Conservation (phyloP, 2,797 vertebrate species). For the Pyrocephalus nanus region DNA sequence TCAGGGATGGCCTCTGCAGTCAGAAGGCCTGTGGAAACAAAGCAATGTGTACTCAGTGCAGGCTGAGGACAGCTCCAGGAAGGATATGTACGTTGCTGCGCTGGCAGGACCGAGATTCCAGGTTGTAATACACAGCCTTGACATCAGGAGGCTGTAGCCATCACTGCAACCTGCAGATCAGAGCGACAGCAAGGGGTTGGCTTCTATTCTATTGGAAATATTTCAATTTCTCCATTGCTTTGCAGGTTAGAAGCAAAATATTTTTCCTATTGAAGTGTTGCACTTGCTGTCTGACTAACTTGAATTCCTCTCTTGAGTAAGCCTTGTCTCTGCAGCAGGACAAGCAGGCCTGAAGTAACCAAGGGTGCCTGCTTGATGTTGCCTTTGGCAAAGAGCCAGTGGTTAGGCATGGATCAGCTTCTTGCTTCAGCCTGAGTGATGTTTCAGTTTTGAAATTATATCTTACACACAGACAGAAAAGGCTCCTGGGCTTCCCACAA, state of each 20-base stretch:
- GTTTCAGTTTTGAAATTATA: neutral
- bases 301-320: neutral
- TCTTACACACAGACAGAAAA: neutral
- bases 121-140: neutral
- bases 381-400: neutral
- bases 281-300: neutral
- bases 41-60: neutral
- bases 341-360: neutral
- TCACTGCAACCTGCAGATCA: neutral
- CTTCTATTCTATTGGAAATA: neutral
- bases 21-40: neutral
- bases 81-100: neutral
- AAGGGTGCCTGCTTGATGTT: neutral
- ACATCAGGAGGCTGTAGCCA: neutral
- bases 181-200: neutral
- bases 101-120: neutral
- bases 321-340: neutral
- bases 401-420: neutral
- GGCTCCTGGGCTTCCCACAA: neutral
- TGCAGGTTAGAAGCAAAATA: neutral
- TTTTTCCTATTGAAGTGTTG: neutral
- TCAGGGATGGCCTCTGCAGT: constrained; percentile 10
- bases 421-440: neutral
- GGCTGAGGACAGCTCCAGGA: neutral
- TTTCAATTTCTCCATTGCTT: neutral